Base-by-base conservation (phyloP, 1,140 invertebrate genomes). In the Hylyphantes graminicola region DNA sequence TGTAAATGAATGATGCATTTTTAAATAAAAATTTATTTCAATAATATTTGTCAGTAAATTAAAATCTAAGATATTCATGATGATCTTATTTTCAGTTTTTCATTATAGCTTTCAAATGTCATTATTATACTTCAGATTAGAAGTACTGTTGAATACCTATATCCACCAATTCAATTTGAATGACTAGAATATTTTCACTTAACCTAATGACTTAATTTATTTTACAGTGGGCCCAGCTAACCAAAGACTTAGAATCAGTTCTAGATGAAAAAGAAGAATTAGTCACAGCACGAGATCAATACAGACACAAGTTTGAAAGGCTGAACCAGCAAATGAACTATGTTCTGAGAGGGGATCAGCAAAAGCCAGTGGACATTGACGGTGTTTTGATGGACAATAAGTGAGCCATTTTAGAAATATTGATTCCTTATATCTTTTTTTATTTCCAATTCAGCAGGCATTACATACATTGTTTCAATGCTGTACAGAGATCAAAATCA, bases 241-340 rank as follows among this genome's bases (percentile, higher is more conserved):
- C 94, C 89, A 88, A 92, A 50, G 95, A 97, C 90, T 90, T 96
- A 19, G 93, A 95, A 87, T 88, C 89, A 64, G 92, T 96, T 21
- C 89, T 96, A 55, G 95, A 96, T 91, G 95, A 96, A 88, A 96
- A 96, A 89, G 94, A 96, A 88, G 96, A 96, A 87, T 88, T 95
- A 19, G 92, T 94, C 21, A 93, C 92, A 13, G 95, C 96, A 88
- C 90, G 95, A 85, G 95, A 96, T 90, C 94, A 93, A n/a, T 95
- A 95, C 87, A 94, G 94, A 88, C 94, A 92, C 86, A 96, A 97
- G 90, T 93, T 94, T 15, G 94, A 95, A 88, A 90, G 95, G 55
- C 91, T 96, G 6, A 96, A 96, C 89, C 93, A 94, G 87, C 94
- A 95, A 88, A 91, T 97, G 12, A 94, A 94, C 86, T 93, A 93